Base-by-base conservation (phyloP, 2,113 vertebrate genomes). In the Bettongia penicillata region DNA sequence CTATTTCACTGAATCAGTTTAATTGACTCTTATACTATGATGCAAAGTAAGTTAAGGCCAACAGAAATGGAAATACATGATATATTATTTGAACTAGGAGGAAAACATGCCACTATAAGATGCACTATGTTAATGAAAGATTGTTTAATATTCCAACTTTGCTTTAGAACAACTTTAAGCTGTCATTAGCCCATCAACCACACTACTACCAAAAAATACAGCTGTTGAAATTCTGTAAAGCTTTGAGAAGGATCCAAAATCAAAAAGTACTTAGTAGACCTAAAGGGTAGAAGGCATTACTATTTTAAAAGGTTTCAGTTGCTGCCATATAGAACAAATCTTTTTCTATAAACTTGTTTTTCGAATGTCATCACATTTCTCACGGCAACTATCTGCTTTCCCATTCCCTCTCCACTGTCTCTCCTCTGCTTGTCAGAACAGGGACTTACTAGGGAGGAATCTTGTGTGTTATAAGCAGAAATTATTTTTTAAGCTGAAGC, bases 251-350 rank as follows among this genome's bases (percentile, higher is more conserved):
- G 51, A 93, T 95, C 90, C 96, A 23, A 22, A 97, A 98, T 14
- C 49, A 61, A 94, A 93, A 98, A 94, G 28, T 95, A 8, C 94
- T 97, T 95, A 96, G 96, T 96, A 94, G 95, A 92, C 94, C 97
- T 91, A 55, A 93, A 94, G 93, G 1, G 4, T 43, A 96, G 93
- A 95, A 91, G 43, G 31, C 8, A 31, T 25, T 49, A 4, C 51
- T 19, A 12, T 97, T 97, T 97, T 95, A 90, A 97, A 98, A 98
- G 51, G 91, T 55, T 94, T 93, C 96, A 94, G 55, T 93, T 51
- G 53, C 90, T 95, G 97, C 94, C 96, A 89, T 96, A 91, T 31
- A 90, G 93, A 37, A 91, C 51, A 94, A 97, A 97, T 94, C 22
- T 7, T 92, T 0, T 0, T 96, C 95, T 95, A 96, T 93, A 92